phyloP scores from a whole-genome alignment of 2,113 vertebrate species.

The Crotalus viridis region DNA sequence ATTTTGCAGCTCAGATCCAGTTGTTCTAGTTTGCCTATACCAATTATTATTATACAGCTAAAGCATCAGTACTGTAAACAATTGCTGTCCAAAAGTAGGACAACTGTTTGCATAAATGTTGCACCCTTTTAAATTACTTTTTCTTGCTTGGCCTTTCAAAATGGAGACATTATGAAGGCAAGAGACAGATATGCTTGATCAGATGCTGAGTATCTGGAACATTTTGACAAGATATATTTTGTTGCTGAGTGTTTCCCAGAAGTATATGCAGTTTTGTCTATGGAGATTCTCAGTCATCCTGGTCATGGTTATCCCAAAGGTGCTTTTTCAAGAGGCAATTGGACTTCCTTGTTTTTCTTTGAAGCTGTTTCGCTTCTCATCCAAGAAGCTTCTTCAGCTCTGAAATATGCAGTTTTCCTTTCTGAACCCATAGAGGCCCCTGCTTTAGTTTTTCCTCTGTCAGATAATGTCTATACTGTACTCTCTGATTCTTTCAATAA shows the following conservation, averaged over 20 bases:
- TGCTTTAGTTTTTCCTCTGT: constrained; percentile 3
- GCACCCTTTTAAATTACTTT: background rate
- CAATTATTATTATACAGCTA: background rate
- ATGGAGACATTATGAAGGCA: background rate
- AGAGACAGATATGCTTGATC: background rate
- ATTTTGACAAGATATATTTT: background rate
- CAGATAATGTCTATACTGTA: constrained; percentile 23
- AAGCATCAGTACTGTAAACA: background rate
- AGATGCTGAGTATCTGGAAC: background rate
- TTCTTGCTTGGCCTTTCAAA: background rate
- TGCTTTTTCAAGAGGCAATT: too few relatives aligned
- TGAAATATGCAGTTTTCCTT: background rate
- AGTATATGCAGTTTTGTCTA: background rate
- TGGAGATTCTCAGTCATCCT: too few relatives aligned
- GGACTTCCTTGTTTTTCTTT: too few relatives aligned
- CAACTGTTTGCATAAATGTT: background rate
- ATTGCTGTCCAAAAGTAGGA: background rate
- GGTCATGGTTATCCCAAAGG: too few relatives aligned
- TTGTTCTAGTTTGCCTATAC: background rate
- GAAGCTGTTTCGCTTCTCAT: too few relatives aligned
- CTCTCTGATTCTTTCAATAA: constrained; percentile 49
- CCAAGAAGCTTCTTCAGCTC: too few relatives aligned
- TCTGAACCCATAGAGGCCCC: background rate
- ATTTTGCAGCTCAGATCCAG: background rate
- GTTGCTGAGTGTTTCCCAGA: constrained; percentile 12